A percentile compares a stretch with the other conserved stretches of the same genome.
Conservation (phyloP, 2,113 vertebrate genomes). For the Podiceps cristatus region DNA sequence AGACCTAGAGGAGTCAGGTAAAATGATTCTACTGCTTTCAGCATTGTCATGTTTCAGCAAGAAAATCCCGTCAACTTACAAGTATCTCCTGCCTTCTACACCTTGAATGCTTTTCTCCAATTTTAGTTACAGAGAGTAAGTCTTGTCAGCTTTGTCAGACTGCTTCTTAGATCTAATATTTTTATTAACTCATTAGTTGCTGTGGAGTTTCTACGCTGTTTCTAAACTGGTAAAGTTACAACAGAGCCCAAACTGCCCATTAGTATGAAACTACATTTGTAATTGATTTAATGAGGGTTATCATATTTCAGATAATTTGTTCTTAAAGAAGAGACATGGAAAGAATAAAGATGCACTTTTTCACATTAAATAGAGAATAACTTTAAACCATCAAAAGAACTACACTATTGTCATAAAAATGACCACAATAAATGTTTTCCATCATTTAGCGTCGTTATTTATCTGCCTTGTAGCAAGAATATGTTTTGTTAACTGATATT, state of each 20-base stretch:
- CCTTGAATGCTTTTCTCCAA: not conserved
- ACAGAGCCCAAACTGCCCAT: not conserved
- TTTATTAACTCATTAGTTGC: not conserved
- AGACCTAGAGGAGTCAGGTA: not conserved
- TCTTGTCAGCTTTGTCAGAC: not conserved
- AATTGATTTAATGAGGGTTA: not conserved
- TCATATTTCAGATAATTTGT: not conserved
- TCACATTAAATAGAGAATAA: not conserved
- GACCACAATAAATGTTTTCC: not conserved
- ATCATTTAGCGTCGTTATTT: not conserved
- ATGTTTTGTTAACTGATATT: not conserved
- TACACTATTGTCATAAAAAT: not conserved
- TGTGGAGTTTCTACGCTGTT: not conserved
- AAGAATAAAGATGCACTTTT: not conserved
- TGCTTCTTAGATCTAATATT: not conserved
- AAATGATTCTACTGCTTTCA: not conserved
- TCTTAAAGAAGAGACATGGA: not conserved
- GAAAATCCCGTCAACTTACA: not conserved
- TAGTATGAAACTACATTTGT: not conserved
- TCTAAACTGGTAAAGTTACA: not conserved
- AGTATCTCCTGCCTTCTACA: not conserved
- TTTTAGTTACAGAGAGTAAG: not conserved
- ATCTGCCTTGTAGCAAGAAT: not conserved
- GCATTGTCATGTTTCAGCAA: not conserved
- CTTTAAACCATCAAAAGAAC: not conserved